Conservation (phyloP, 2,888 invertebrate species). For the Sesia bembeciformis region DNA sequence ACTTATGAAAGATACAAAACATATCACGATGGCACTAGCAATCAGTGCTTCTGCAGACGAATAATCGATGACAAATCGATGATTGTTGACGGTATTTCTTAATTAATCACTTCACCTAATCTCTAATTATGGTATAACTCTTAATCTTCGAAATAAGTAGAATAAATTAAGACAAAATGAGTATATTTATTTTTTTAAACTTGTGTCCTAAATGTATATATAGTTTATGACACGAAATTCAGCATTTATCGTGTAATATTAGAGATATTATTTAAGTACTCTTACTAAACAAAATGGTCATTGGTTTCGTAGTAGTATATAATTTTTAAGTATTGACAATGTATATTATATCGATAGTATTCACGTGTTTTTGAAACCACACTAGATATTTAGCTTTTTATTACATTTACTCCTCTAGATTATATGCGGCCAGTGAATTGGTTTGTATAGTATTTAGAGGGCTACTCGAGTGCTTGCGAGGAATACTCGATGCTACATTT, state of each 20-base stretch:
- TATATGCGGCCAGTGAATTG: too few relatives aligned
- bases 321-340: too few relatives aligned
- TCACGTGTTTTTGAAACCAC: too few relatives aligned
- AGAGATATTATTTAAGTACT: not conserved
- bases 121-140: not conserved
- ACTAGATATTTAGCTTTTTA: too few relatives aligned
- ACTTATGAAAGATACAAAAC: conserved; percentile 71
- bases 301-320: too few relatives aligned
- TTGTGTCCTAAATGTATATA: conserved; percentile 4
- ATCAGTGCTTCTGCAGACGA: conserved; percentile 61
- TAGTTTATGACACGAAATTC: not conserved
- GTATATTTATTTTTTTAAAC: conserved; percentile 12
- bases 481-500: too few relatives aligned
- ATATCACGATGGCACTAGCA: conserved; percentile 73
- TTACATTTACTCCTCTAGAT: too few relatives aligned
- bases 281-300: too few relatives aligned
- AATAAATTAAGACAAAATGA: conserved; percentile 27
- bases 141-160: not conserved
- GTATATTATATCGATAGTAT: too few relatives aligned
- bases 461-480: too few relatives aligned
- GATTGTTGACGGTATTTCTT: not conserved
- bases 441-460: too few relatives aligned
- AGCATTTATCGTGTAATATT: not conserved
- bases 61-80: not conserved
- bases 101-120: not conserved